Evolutionary conservation across 1,140 invertebrate genomes (phyloP).

Genomic region (Polypedilum vanderplanki): DNA sequence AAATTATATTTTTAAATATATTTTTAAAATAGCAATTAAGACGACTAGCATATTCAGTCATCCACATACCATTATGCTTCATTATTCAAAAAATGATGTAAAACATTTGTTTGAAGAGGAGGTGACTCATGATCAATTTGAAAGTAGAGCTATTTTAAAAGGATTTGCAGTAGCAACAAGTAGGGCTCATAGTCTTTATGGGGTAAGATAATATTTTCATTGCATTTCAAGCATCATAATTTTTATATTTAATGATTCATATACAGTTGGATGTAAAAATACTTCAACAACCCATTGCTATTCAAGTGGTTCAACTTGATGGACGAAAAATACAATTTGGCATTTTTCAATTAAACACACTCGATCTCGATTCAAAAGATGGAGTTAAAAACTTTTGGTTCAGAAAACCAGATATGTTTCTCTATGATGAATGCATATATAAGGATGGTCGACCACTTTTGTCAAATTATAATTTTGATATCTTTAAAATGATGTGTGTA

Average conservation of each 20-base stretch:
- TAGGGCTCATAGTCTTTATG: constrained; percentile 64
- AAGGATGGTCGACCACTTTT: constrained; percentile 55
- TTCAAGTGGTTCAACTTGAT: constrained; percentile 74
- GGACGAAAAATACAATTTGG: constrained; percentile 69
- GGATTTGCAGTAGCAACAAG: constrained; percentile 61
- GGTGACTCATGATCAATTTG: constrained; percentile 56
- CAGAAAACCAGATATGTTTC: constrained; percentile 52
- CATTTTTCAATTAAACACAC: constrained; percentile 77
- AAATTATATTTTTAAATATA: not conserved
- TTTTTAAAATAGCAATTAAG: constrained; percentile 50
- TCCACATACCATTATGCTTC: constrained; percentile 67
- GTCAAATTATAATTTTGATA: constrained; percentile 66
- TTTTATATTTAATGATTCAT: no score
- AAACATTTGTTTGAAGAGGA: constrained; percentile 60
- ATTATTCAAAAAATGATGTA: constrained; percentile 55
- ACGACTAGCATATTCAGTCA: constrained; percentile 44
- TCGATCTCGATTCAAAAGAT: constrained; percentile 54
- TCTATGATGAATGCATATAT: constrained; percentile 63
- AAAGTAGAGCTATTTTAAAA: constrained; percentile 61
- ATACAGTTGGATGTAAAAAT: constrained; percentile 53
- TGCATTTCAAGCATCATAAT: no score
- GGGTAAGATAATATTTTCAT: constrained; percentile 45
- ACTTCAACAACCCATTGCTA: constrained; percentile 66
- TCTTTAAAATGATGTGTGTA: constrained; percentile 67
- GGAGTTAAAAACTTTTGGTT: constrained; percentile 76